These are phyloP conservation scores for Metellina segmentata DNA, from an alignment of 2,888 invertebrate genomes.

Conservation along the genomic window DNA sequence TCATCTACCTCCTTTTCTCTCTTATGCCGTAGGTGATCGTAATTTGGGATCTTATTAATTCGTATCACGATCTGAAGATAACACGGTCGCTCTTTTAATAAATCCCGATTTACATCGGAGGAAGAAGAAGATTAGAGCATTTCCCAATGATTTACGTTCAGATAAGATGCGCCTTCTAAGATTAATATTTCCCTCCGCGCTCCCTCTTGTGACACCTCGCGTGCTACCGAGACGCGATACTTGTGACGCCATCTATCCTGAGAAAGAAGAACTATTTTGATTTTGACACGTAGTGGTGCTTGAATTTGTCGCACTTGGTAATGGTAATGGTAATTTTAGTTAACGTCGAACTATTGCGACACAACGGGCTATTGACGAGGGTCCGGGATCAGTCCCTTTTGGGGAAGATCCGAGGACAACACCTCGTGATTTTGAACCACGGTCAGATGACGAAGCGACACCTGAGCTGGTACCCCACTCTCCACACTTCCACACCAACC, in stretches of 20 bases:
- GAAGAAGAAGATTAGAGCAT: slow-evolving; percentile 71
- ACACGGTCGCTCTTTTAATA: slow-evolving; percentile 75
- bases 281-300: too few relatives aligned
- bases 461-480: too few relatives aligned
- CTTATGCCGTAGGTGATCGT: slow-evolving; percentile 64
- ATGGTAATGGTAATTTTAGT: too few relatives aligned
- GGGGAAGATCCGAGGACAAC: too few relatives aligned
- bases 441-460: too few relatives aligned
- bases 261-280: background rate
- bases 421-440: too few relatives aligned
- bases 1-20: slow-evolving; percentile 35
- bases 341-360: too few relatives aligned
- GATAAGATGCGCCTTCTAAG: slow-evolving; percentile 65
- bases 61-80: slow-evolving; percentile 71
- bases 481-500: too few relatives aligned
- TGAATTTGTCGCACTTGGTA: too few relatives aligned
- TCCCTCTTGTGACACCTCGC: background rate
- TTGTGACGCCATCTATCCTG: slow-evolving; percentile 20
- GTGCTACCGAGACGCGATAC: background rate
- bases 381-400: too few relatives aligned
- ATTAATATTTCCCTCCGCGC: slow-evolving; percentile 59
- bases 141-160: slow-evolving; percentile 73
- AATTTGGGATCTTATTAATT: slow-evolving; percentile 71
- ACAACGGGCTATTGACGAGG: too few relatives aligned
- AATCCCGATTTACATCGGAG: slow-evolving; percentile 74